phyloP scores from a whole-genome alignment of 2,888 invertebrate species.

The Noctua janthe region DNA sequence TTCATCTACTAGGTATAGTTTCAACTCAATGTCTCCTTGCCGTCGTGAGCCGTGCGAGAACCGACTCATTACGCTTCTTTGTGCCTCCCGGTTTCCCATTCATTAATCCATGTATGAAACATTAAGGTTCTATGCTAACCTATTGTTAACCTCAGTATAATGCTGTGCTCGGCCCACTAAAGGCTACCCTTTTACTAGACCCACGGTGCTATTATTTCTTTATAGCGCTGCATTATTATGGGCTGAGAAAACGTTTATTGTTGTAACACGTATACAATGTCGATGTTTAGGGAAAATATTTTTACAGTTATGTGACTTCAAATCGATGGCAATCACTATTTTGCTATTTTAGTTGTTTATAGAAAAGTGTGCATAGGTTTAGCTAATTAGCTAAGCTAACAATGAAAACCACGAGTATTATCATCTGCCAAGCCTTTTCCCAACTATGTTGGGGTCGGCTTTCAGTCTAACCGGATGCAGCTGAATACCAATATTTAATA shows the following conservation, averaged over 20 bases:
- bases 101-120: slow-evolving; percentile 74
- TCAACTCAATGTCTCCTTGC: slow-evolving; percentile 69
- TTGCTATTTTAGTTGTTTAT: not conserved
- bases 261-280: slow-evolving; percentile 29
- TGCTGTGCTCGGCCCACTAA: slow-evolving; percentile 50
- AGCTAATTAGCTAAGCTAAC: not conserved
- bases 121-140: slow-evolving; percentile 58
- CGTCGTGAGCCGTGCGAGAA: slow-evolving; percentile 69
- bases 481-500: too few species aligned
- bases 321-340: not conserved
- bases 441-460: too few species aligned
- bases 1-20: slow-evolving; percentile 72
- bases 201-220: slow-evolving; percentile 56
- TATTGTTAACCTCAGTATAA: slow-evolving; percentile 64
- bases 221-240: slow-evolving; percentile 56
- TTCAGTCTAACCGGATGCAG: too few species aligned
- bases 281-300: slow-evolving; percentile 6
- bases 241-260: slow-evolving; percentile 56
- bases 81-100: slow-evolving; percentile 72
- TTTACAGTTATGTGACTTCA: not conserved
- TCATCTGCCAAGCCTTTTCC: too few species aligned
- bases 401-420: slow-evolving; percentile 2
- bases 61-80: slow-evolving; percentile 78
- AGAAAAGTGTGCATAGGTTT: not conserved
- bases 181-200: slow-evolving; percentile 63